Evolutionary conservation across 2,888 invertebrate species (phyloP).

Genomic region (Deilephila porcellus): DNA sequence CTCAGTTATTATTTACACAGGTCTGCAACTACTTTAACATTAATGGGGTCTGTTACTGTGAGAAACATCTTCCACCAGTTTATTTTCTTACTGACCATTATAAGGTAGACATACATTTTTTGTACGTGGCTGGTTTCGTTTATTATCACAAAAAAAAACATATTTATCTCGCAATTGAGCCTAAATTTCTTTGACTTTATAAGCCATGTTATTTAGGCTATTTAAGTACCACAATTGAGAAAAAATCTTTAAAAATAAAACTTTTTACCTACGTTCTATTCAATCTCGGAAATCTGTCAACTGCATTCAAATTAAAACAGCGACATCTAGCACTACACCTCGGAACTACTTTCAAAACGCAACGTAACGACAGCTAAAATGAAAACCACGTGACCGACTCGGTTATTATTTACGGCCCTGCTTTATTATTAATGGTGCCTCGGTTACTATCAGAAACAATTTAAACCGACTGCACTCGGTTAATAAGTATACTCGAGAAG

Average conservation of each 20-base stretch:
- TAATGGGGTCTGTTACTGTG: slow-evolving; percentile 60
- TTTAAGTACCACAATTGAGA: no score
- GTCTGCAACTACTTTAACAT: slow-evolving; percentile 53
- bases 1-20: slow-evolving; percentile 67
- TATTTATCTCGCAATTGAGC: no score
- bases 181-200: no score
- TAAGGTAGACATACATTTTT: background rate
- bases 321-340: background rate
- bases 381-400: background rate
- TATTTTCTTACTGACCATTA: slow-evolving; percentile 26
- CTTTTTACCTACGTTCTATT: background rate
- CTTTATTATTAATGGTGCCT: slow-evolving; percentile 36
- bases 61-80: slow-evolving; percentile 58
- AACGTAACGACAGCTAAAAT: background rate
- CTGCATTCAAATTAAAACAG: background rate
- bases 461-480: slow-evolving; percentile 29
- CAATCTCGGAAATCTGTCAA: background rate
- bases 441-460: slow-evolving; percentile 40
- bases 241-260: no score
- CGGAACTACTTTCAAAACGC: background rate
- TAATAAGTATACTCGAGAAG: slow-evolving; percentile 5
- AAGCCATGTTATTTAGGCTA: no score
- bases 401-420: background rate
- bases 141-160: no score
- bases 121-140: no score